phyloP scores from a whole-genome alignment of 2,113 vertebrate genomes.

The Festucalex cinctus region DNA sequence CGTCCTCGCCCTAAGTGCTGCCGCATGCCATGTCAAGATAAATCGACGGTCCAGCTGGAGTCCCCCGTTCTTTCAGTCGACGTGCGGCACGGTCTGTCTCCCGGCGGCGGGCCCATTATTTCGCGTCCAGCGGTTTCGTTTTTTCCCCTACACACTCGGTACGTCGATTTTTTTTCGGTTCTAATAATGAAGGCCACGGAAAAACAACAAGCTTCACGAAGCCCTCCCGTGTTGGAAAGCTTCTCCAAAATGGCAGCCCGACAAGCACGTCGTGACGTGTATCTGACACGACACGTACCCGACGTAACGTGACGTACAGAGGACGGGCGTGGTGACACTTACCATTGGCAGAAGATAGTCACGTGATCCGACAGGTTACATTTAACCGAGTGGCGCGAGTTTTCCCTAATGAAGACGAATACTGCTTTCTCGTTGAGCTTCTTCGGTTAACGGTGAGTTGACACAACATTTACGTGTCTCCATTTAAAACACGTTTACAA shows the following conservation, averaged over 20 bases:
- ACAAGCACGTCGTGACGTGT: neutral
- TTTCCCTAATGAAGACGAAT: neutral
- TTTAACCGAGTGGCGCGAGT: slow-evolving; percentile 66
- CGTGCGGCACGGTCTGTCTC: slow-evolving; percentile 80
- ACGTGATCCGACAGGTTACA: slow-evolving; percentile 46
- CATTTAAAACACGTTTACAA: neutral
- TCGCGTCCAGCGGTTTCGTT: slow-evolving; percentile 64
- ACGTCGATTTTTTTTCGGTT: slow-evolving; percentile 30
- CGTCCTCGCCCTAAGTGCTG: slow-evolving; percentile 69
- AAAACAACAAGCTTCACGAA: slow-evolving; percentile 23
- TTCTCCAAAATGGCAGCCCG: slow-evolving; percentile 76
- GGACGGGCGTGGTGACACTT: neutral
- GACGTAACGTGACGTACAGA: neutral
- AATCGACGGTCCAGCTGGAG: slow-evolving; percentile 87
- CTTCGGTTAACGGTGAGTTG: neutral
- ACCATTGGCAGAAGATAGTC: neutral
- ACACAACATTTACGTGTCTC: neutral
- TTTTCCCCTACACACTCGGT: slow-evolving; percentile 43
- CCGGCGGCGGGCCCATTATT: slow-evolving; percentile 78
- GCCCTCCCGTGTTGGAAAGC: slow-evolving; percentile 32
- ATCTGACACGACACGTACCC: too few relatives aligned
- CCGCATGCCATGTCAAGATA: slow-evolving; percentile 98
- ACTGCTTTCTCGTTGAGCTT: neutral
- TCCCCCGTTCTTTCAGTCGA: slow-evolving; percentile 85
- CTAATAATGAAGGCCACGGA: slow-evolving; percentile 41